Evolutionary conservation across 1,140 invertebrate species (phyloP), one percentile per base, ranked within the genome.

Genomic region (Apis laboriosa): DNA sequence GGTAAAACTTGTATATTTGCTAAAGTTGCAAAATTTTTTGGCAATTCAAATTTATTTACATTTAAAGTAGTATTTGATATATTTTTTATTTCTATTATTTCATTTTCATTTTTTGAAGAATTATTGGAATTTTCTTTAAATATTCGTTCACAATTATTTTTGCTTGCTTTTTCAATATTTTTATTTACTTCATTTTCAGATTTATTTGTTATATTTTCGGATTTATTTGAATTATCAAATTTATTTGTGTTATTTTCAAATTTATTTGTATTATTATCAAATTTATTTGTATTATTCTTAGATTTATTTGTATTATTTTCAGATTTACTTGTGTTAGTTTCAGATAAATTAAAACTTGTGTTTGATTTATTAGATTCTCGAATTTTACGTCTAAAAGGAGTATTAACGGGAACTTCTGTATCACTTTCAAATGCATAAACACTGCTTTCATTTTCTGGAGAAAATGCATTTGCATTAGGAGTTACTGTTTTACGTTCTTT

Each of bases 361-460:
- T 56, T 83, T 34, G 60, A 84, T 53, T 80, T 89, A 21, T 61
- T 71, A 1, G 53, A 60, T 12, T 89, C 88, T 5, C 77, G 88
- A 49, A 70, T 87, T 91, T 89, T 95, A 73, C 96, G 92, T 58
- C 96, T 90, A 86, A 96, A 96, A 3, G 96, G 96, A 1, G 95
- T 96, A 63, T 88, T 94, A 17, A 95, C 91, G 7, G 95, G 94
- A 15, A 92, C 84, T 82, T 95, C 95, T 83, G 92, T 94, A 19
- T 95, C 96, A 60, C 95, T 96, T 81, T 96, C 95, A 91, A 97
- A 97, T 1, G 96, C 96, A 88, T 97, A 97, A 55, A 96, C 96
- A 86, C 96, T 96, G 61, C 95, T 96, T 87, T 97, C 96, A 88
- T 96, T 96, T 84, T 96, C 95, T 0, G 95, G 95, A 1, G 96